These are phyloP conservation scores for Melipona beecheii DNA, from an alignment of 2,888 invertebrate species.

Conservation along the genomic window DNA sequence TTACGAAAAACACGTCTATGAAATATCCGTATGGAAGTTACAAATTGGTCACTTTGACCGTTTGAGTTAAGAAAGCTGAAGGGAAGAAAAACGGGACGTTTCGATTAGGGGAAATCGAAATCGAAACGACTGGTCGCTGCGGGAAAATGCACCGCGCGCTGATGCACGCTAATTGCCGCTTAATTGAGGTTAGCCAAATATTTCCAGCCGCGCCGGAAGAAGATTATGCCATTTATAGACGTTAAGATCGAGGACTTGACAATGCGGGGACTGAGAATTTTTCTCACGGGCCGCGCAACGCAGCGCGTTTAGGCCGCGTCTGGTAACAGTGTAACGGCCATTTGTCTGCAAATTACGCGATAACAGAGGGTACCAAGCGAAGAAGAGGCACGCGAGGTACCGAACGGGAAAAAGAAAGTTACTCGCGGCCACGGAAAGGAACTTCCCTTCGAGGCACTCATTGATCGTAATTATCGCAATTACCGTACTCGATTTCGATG, in stretches of 20 bases:
- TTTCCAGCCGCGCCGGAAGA: constrained; percentile 55
- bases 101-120: neutral
- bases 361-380: constrained; percentile 33
- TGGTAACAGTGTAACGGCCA: constrained; percentile 56
- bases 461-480: constrained; percentile 18
- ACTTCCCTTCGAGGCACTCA: constrained; percentile 13
- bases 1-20: no score
- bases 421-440: constrained; percentile 9
- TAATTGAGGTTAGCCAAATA: constrained; percentile 52
- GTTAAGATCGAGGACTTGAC: constrained; percentile 45
- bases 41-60: no score
- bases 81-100: neutral
- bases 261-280: constrained; percentile 58
- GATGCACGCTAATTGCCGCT: constrained; percentile 28
- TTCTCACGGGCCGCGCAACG: constrained; percentile 59
- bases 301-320: constrained; percentile 56
- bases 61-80: neutral
- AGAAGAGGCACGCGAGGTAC: constrained; percentile 24
- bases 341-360: constrained; percentile 63
- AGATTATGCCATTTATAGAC: constrained; percentile 63
- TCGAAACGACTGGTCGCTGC: neutral
- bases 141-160: neutral
- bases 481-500: neutral
- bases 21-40: no score
- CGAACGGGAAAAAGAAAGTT: constrained; percentile 48